Evolutionary conservation across 2,797 vertebrate species (phyloP), one percentile per base, ranked within the genome.

Genomic region (Amazonetta brasiliensis): DNA sequence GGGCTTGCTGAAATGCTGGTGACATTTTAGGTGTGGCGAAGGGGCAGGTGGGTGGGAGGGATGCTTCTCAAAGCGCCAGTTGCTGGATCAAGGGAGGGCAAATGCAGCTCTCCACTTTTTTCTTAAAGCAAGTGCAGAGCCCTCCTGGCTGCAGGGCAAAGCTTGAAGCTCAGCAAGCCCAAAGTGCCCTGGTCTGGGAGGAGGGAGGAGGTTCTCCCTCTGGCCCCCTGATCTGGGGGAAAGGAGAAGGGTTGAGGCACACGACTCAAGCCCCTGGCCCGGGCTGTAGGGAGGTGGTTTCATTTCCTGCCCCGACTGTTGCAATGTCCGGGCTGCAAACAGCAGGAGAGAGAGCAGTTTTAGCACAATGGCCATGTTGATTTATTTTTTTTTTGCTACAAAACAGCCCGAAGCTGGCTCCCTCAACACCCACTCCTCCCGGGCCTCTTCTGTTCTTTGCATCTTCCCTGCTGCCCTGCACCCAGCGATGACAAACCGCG

Each of bases 21-120:
- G 90, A 93, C 82, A 92, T 96, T 96, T 93, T 85, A 87, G 92
- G 93, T 93, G 92, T 15, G 6, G 84, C 41, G 68, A 95, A 90
- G 78, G 93, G 93, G 84, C 94, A 95, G 78, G 78, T 93, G 90
- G 54, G 82, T 92, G 89, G 90, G 86, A 93, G 59, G 80, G 37
- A 60, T 66, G 76, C 19, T 83, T 94, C 41, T 93, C 91, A 93
- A 95, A 93, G 73, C 67, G 69, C 31, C 35, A 73, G 71, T 46
- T 87, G 33, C 0, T 35, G 30, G 66, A 80, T 78, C 28, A 26
- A 46, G 54, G 25, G 15, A 37, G 35, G 39, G 44, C 66, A 84
- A 76, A 62, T 3, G 28, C 30, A 59, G 58, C 16, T 10, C 11
- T 89, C 90, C 46, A 63, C 16, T 1, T 23, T 86, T 72, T 68